These are phyloP conservation scores for Gadus chalcogrammus DNA, from an alignment of 2,113 vertebrate genomes.

Conservation along the genomic window DNA sequence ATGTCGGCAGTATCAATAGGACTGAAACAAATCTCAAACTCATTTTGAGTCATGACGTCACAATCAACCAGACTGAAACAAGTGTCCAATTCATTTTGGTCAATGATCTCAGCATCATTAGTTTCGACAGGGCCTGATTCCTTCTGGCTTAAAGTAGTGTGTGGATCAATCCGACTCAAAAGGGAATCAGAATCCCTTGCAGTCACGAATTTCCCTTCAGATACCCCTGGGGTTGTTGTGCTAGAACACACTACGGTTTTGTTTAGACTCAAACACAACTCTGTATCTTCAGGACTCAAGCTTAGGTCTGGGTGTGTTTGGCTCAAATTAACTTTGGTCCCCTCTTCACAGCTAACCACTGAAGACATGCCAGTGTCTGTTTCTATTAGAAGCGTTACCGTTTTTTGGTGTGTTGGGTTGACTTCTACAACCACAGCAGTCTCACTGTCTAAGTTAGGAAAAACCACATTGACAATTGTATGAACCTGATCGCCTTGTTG, in stretches of 20 bases:
- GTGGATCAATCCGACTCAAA: not conserved
- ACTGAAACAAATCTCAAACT: not conserved
- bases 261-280: not conserved
- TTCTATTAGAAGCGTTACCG: not conserved
- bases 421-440: not conserved
- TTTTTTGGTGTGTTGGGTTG: not conserved
- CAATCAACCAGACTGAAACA: not conserved
- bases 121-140: not conserved
- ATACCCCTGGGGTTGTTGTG: not conserved
- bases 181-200: conserved; percentile 6
- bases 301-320: not conserved
- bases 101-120: conserved; percentile 4
- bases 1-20: not conserved
- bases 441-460: not conserved
- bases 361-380: not conserved
- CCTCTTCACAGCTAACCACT: not conserved
- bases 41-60: not conserved
- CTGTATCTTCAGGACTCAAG: not conserved
- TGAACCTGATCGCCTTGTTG: not conserved
- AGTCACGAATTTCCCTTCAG: not conserved
- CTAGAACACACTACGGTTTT: not conserved
- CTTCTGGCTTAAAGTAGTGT: too few relatives aligned
- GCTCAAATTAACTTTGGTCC: not conserved
- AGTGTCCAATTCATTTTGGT: not conserved
- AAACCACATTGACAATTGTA: not conserved